These are phyloP conservation scores for Octodonta nipae DNA, from an alignment of 2,888 invertebrate species.

Conservation along the genomic window DNA sequence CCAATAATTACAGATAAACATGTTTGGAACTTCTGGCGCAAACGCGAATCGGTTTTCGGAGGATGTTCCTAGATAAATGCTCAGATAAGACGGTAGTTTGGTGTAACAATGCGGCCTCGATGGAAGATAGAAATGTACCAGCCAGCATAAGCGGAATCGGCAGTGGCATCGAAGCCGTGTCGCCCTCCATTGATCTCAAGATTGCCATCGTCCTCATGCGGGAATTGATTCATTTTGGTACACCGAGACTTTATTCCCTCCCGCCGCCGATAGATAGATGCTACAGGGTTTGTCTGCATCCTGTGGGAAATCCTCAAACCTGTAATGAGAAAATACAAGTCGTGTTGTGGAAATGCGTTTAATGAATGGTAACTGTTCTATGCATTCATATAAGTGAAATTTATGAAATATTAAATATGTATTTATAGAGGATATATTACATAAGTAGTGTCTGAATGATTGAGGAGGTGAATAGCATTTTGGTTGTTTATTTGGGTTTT, in stretches of 20 bases:
- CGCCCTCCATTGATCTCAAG: conserved; percentile 33
- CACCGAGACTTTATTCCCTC: conserved; percentile 24
- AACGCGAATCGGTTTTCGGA: conserved; percentile 3
- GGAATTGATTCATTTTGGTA: conserved; percentile 37
- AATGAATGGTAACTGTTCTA: too few relatives aligned
- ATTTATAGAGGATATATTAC: too few relatives aligned
- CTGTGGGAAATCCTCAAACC: conserved; percentile 3
- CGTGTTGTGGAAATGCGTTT: too few relatives aligned
- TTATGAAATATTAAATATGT: too few relatives aligned
- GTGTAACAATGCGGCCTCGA: conserved; percentile 33
- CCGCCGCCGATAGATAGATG: not conserved
- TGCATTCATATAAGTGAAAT: too few relatives aligned
- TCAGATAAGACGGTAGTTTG: conserved; percentile 34
- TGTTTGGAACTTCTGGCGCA: too few relatives aligned
- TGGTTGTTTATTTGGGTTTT: too few relatives aligned
- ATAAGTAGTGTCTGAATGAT: too few relatives aligned
- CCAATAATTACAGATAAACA: too few relatives aligned
- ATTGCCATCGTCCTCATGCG: conserved; percentile 30
- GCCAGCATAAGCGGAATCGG: conserved; percentile 12
- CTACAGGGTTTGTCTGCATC: not conserved
- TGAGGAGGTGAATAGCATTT: too few relatives aligned
- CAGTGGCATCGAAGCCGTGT: conserved; percentile 28
- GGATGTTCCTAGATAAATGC: conserved; percentile 22
- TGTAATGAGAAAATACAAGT: too few relatives aligned
- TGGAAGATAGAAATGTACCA: conserved; percentile 3